Percentiles rank a stretch among this genome's conserved stretches.
These are phyloP conservation scores for Steatornis caripensis DNA, from an alignment of 2,113 vertebrate genomes.

Conservation along the genomic window DNA sequence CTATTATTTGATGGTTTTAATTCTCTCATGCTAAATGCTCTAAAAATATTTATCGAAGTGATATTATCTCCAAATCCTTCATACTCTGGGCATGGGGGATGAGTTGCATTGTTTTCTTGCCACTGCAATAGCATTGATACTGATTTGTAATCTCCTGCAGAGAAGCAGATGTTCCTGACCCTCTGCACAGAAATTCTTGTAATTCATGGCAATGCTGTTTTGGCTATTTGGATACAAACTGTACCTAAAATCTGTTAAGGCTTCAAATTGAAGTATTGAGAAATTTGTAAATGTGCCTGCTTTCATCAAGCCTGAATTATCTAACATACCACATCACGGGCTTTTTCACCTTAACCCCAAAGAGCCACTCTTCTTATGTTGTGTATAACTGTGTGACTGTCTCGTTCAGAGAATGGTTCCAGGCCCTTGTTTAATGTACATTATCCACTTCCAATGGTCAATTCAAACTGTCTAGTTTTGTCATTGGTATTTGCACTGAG, in stretches of 20 bases:
- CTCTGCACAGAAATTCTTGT: background rate
- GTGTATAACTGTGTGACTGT: background rate
- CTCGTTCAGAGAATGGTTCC: background rate
- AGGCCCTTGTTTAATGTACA: background rate
- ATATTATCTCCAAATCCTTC: background rate
- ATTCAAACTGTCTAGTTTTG: background rate
- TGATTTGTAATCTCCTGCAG: background rate
- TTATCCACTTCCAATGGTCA: background rate
- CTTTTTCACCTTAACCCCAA: background rate
- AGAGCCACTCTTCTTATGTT: background rate
- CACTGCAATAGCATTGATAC: background rate
- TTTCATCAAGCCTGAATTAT: background rate
- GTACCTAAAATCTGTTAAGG: background rate
- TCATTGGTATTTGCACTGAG: background rate
- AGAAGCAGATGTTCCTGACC: slow-evolving; percentile 12
- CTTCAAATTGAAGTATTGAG: background rate
- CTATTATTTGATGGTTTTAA: background rate
- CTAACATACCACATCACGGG: background rate
- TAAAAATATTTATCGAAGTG: background rate
- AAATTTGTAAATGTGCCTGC: background rate
- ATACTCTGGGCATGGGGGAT: background rate
- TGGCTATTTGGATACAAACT: background rate
- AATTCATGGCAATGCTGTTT: background rate
- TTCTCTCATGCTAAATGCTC: background rate
- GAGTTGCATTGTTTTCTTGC: background rate